These are phyloP conservation scores for Sitodiplosis mosellana DNA, from an alignment of 1,140 invertebrate species.

Conservation along the genomic window DNA sequence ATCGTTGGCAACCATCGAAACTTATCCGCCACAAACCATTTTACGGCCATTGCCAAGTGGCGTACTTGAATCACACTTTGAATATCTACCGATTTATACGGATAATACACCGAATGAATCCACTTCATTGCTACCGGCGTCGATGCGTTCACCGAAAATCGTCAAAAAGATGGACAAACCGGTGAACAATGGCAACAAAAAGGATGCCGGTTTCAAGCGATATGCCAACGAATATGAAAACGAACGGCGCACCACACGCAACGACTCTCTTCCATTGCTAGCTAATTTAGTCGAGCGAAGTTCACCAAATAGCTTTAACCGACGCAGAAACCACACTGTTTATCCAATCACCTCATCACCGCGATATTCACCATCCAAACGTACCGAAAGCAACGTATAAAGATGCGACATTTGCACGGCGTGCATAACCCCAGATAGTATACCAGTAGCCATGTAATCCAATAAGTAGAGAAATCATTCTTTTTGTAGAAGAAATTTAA, in stretches of 20 bases:
- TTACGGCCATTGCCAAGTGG: slow-evolving; percentile 15
- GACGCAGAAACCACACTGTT: slow-evolving; percentile 4
- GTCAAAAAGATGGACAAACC: slow-evolving; percentile 8
- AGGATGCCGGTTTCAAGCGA: slow-evolving; percentile 15
- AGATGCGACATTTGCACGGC: neutral
- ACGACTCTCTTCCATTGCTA: slow-evolving; percentile 16
- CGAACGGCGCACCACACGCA: slow-evolving; percentile 10
- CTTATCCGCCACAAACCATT: neutral
- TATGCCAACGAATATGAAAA: slow-evolving; percentile 22
- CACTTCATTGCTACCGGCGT: slow-evolving; percentile 1
- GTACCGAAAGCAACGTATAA: neutral
- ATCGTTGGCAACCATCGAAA: slow-evolving; percentile 11
- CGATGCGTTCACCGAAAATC: slow-evolving; percentile 5
- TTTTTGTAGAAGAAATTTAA: too few species aligned
- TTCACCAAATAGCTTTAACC: slow-evolving; percentile 5
- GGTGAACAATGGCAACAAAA: slow-evolving; percentile 5
- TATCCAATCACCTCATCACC: slow-evolving; percentile 5
- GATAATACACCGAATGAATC: slow-evolving; percentile 5
- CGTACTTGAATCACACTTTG: slow-evolving; percentile 23
- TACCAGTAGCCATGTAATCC: too few species aligned
- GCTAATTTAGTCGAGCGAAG: slow-evolving; percentile 4
- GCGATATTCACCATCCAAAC: neutral
- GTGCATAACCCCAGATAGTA: too few species aligned
- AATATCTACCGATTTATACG: slow-evolving; percentile 8
- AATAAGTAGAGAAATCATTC: too few species aligned